Evolutionary conservation across 1,140 invertebrate species (phyloP), one percentile per base, ranked within the genome.

Genomic region (Luehdorfia chinensis): DNA sequence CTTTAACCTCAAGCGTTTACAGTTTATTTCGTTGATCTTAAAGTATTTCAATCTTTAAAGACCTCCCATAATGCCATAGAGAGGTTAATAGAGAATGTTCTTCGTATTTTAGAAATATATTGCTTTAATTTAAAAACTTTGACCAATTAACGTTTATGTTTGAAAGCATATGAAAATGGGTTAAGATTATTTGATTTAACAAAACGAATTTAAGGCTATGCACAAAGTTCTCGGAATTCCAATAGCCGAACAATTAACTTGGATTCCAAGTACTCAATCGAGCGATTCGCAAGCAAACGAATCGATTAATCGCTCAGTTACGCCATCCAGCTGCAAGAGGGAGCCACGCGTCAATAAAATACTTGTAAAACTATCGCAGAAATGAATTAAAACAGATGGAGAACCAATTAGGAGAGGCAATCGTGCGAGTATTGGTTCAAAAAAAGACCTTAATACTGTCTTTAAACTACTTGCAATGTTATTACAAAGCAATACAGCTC

Each of bases 381-480:
- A 84, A 80, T 87, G 84, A 84, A 83, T 81, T 85, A 75, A 80
- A 84, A 80, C 79, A 79, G 69, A 84, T 84, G 80, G 67, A 58
- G 67, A 79, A 74, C 81, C 84, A 87, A 87, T 87, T 87, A 87
- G 81, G 77, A 75, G 55, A 75, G 70, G 75, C 79, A 84, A 84
- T 83, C 77, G 84, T 74, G 79, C 84, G 84, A 71, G 73, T 84
- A 79, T 43, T 64, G 50, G 59, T 44, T 59, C 61, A 65, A 79
- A 85, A 85, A 85, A 85, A 81, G 58, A 73, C 59, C 50, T 68
- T 59, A 66, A 63, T 50, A 39, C 37, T 14, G 2, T 28, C 13
- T 16, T 33, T 58, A 62, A 18, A 28, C 55, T 9, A 70, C 56
- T 57, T 66, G 61, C 31, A 34, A 50, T 44, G 59, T 59, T 73